Evolutionary conservation across 2,797 vertebrate species (phyloP).

Genomic region (Xenentodon cancila): DNA sequence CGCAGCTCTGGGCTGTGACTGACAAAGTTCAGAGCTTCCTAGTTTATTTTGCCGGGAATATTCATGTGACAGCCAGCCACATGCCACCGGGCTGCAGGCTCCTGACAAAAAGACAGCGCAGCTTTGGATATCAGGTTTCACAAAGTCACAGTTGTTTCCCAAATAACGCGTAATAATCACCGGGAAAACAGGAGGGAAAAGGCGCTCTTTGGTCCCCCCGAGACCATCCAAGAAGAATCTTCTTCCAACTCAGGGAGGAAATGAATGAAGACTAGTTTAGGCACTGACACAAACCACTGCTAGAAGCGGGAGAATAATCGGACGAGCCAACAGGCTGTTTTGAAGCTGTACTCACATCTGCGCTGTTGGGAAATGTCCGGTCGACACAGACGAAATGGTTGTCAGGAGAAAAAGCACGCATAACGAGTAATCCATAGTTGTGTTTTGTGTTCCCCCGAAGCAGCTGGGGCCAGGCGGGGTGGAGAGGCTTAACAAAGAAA

Average conservation of each 20-base stretch:
- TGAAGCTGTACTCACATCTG: slow-evolving; percentile 72
- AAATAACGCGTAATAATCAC: background rate
- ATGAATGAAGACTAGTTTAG: background rate
- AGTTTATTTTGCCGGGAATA: slow-evolving; percentile 10
- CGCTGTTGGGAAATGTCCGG: slow-evolving; percentile 72
- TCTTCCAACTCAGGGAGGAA: too few relatives aligned
- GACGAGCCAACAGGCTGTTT: slow-evolving; percentile 56
- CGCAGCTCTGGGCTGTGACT: background rate
- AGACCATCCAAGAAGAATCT: background rate
- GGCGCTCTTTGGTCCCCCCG: background rate
- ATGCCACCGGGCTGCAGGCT: slow-evolving; percentile 38
- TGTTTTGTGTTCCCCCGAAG: slow-evolving; percentile 20
- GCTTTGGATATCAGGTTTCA: slow-evolving; percentile 41
- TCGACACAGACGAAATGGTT: slow-evolving; percentile 61
- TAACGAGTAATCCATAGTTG: slow-evolving; percentile 77
- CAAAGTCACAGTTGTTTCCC: slow-evolving; percentile 26
- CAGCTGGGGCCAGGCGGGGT: slow-evolving; percentile 16
- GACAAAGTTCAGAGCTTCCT: slow-evolving; percentile 33
- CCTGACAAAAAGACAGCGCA: slow-evolving; percentile 15
- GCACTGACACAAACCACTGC: background rate
- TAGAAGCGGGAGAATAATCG: background rate
- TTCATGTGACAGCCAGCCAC: slow-evolving; percentile 46
- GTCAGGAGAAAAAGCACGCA: slow-evolving; percentile 70
- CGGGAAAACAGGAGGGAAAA: background rate
- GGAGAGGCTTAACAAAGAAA: background rate